Evolutionary conservation across 1,140 invertebrate genomes (phyloP).

Genomic region (Littorina saxatilis): DNA sequence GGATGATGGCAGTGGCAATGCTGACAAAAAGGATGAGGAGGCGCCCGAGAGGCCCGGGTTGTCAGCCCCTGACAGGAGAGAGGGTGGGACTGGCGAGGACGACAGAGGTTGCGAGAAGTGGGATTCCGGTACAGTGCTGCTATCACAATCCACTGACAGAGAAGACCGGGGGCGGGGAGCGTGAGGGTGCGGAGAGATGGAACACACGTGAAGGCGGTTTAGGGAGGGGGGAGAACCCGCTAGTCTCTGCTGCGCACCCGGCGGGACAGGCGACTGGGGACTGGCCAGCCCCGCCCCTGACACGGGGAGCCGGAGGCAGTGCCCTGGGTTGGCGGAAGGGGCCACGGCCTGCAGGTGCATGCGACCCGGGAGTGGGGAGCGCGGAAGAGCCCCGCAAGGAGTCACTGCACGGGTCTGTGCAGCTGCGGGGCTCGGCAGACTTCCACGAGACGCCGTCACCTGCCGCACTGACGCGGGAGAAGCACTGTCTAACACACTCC

Average conservation of each 20-base stretch:
- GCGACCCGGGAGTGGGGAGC: conserved; percentile 2
- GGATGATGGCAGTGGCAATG: conserved; percentile 29
- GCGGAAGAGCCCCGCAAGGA: background rate
- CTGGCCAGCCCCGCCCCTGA: conserved; percentile 3
- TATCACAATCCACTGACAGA: conserved; percentile 27
- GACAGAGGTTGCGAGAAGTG: background rate
- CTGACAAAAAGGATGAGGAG: conserved; percentile 31
- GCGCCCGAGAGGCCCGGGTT: conserved; percentile 5
- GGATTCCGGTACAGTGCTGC: background rate
- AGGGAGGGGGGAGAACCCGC: conserved; percentile 1
- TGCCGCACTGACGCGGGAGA: conserved; percentile 34
- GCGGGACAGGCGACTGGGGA: conserved; percentile 24
- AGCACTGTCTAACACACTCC: background rate
- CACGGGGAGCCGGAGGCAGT: background rate
- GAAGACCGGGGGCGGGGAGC: conserved; percentile 16
- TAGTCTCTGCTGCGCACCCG: conserved; percentile 9
- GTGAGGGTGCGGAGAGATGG: conserved; percentile 1
- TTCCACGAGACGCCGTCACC: conserved; percentile 32
- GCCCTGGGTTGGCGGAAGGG: background rate
- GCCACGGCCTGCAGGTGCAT: background rate
- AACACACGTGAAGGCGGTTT: background rate
- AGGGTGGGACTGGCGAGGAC: conserved; percentile 24
- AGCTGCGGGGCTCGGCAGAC: conserved; percentile 22
- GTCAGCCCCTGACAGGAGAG: conserved; percentile 29
- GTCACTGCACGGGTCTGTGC: background rate